Percentiles rank a stretch among this genome's conserved stretches.
These are phyloP conservation scores for Drosophila grimshawi DNA, from an alignment of 1,140 invertebrate species.

Conservation along the genomic window DNA sequence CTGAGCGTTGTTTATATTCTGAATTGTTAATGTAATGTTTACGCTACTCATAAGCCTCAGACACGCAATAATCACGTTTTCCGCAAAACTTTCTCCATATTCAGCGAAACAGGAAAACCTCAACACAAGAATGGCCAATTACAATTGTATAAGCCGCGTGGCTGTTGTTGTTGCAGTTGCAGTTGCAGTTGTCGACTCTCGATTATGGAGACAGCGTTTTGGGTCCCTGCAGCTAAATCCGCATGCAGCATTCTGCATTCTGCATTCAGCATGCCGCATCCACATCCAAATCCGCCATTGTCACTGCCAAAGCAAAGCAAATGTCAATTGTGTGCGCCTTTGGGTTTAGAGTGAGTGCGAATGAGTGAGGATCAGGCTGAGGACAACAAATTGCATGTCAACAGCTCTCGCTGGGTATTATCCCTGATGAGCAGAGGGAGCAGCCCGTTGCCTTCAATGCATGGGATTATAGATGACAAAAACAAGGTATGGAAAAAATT, in stretches of 20 bases:
- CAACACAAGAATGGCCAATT: constrained; percentile 42
- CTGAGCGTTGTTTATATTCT: constrained; percentile 9
- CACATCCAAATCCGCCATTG: constrained; percentile 60
- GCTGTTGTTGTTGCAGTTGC: constrained; percentile 2
- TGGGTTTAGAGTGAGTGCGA: constrained; percentile 30
- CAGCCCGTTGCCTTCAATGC: constrained; percentile 29
- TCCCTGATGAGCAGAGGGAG: constrained; percentile 37
- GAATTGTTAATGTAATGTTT: constrained; percentile 16
- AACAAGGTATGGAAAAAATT: constrained; percentile 29
- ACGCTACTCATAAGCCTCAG: constrained; percentile 24
- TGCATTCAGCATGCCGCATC: constrained; percentile 38
- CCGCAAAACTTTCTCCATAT: constrained; percentile 26
- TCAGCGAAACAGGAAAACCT: constrained; percentile 28
- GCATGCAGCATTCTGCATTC: constrained; percentile 38
- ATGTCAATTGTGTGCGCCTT: constrained; percentile 71
- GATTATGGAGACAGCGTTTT: neutral
- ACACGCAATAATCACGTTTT: constrained; percentile 53
- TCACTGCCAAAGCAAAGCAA: constrained; percentile 54
- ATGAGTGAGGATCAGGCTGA: constrained; percentile 42
- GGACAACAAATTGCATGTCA: constrained; percentile 78
- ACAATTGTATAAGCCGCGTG: constrained; percentile 53
- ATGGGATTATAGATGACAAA: constrained; percentile 70
- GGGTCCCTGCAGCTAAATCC: constrained; percentile 57
- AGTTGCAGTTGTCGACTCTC: constrained; percentile 33
- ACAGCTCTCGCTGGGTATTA: constrained; percentile 71